Conservation (phyloP, 2,113 vertebrate genomes). For the Desmodus rotundus region DNA sequence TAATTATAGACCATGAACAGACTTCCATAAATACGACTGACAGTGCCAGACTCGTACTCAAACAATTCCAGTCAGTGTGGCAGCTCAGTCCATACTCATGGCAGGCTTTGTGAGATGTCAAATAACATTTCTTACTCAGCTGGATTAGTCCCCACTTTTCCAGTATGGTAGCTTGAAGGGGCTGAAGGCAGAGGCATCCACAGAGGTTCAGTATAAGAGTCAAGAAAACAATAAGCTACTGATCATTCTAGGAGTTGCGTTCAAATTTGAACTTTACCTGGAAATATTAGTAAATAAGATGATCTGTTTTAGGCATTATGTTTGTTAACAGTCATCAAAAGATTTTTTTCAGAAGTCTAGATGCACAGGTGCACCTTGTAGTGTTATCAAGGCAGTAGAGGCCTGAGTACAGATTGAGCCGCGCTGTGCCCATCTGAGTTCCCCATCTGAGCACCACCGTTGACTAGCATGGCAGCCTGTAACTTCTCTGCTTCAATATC, state of each 20-base stretch:
- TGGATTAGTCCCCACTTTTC: constrained; percentile 23
- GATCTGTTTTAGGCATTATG: neutral
- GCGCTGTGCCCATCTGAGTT: neutral
- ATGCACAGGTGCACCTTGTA: neutral
- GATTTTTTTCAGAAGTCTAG: neutral
- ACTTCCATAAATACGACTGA: constrained; percentile 67
- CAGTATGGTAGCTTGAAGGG: constrained; percentile 43
- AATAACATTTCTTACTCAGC: constrained; percentile 60
- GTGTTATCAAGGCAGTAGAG: neutral
- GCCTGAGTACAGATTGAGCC: neutral
- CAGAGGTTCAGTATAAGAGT: neutral
- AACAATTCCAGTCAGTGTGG: constrained; percentile 72
- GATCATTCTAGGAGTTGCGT: neutral
- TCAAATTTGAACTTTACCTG: neutral
- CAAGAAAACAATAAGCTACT: constrained; percentile 15
- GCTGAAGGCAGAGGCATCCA: neutral
- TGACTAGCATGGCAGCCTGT: neutral
- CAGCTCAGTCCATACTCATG: constrained; percentile 57
- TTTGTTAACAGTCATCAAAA: neutral
- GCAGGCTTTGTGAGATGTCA: constrained; percentile 63
- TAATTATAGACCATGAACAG: constrained; percentile 45
- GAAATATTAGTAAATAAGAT: neutral
- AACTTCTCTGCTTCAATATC: neutral
- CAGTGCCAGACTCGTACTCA: constrained; percentile 62
- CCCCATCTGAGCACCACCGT: neutral